These are phyloP conservation scores for Perithous albicinctus DNA, from an alignment of 2,888 invertebrate species.

Conservation along the genomic window DNA sequence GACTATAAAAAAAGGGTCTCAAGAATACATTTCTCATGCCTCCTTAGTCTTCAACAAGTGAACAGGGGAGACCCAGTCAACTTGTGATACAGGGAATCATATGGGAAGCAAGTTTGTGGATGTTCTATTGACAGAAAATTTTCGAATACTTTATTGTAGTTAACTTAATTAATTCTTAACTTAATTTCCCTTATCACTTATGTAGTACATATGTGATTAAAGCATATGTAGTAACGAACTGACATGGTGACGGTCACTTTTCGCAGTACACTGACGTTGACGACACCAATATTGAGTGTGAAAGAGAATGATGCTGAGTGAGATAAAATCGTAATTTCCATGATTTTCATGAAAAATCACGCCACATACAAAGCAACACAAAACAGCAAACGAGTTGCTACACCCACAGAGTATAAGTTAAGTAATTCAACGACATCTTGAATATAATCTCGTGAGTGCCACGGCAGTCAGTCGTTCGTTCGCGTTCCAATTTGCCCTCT, in stretches of 20 bases:
- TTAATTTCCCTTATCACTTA: too few relatives aligned
- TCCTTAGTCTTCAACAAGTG: not conserved
- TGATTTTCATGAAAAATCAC: not conserved
- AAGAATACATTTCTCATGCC: not conserved
- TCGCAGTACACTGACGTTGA: too few relatives aligned
- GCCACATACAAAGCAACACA: not conserved
- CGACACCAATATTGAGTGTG: too few relatives aligned
- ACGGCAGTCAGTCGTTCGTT: not conserved
- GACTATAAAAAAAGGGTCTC: not conserved
- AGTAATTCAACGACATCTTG: not conserved
- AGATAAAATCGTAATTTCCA: not conserved
- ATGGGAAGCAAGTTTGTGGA: too few relatives aligned
- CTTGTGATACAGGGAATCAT: too few relatives aligned
- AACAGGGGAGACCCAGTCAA: not conserved
- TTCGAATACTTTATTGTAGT: too few relatives aligned
- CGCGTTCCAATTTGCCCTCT: slow-evolving; percentile 18
- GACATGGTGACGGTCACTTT: too few relatives aligned
- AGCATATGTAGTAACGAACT: too few relatives aligned
- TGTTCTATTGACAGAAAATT: too few relatives aligned
- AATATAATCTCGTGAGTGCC: slow-evolving; percentile 10
- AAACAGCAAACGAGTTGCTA: not conserved
- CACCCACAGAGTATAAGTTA: not conserved
- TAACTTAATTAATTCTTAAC: too few relatives aligned
- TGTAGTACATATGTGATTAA: too few relatives aligned
- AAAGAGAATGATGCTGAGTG: too few relatives aligned